Conservation (phyloP, 2,888 invertebrate genomes). For the Calephelis perditalis region DNA sequence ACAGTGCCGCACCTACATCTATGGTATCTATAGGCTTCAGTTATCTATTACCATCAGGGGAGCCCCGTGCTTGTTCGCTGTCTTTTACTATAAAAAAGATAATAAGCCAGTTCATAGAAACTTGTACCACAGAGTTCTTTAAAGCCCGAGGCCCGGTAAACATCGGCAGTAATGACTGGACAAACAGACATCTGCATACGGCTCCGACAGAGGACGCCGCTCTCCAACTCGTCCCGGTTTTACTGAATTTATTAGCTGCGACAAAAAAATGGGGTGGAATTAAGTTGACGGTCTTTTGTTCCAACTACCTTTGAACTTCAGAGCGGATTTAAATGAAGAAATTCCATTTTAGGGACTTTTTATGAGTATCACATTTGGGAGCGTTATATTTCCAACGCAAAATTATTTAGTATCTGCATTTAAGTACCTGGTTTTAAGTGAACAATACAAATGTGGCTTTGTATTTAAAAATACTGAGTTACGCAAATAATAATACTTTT, state of each 20-base stretch:
- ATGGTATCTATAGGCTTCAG: no score
- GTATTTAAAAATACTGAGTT: no score
- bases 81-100: no score
- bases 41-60: no score
- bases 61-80: no score
- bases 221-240: constrained; percentile 24
- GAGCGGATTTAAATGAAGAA: constrained; percentile 14
- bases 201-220: constrained; percentile 31
- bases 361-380: constrained; percentile 3
- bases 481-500: no score
- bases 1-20: no score
- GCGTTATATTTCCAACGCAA: background rate
- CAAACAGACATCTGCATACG: constrained; percentile 81
- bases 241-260: constrained; percentile 28
- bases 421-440: no score
- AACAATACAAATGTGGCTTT: no score
- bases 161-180: constrained; percentile 74
- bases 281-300: constrained; percentile 18
- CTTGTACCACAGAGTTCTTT: constrained; percentile 24
- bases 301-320: constrained; percentile 19
- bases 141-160: constrained; percentile 25
- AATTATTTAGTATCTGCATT: background rate
- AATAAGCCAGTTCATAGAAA: constrained; percentile 10
- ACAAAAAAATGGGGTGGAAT: constrained; percentile 22
- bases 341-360: constrained; percentile 7